Conservation (phyloP, 2,113 vertebrate genomes). For the Mobula birostris region DNA sequence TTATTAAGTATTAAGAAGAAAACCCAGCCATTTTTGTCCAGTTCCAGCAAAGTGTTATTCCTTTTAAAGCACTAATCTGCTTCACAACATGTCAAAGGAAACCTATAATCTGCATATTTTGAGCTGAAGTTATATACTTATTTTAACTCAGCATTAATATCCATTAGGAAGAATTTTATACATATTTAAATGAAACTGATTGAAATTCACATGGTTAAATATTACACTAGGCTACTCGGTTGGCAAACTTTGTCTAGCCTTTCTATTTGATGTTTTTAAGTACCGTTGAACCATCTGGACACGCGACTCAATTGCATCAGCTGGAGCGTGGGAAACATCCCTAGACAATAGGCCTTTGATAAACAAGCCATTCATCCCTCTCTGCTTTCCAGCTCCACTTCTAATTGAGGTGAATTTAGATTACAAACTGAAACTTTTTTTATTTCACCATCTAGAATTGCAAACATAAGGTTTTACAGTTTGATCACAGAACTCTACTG, state of each 20-base stretch:
- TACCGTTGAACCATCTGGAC: slow-evolving; percentile 44
- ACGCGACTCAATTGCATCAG: slow-evolving; percentile 40
- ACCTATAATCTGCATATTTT: not conserved
- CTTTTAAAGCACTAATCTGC: not conserved
- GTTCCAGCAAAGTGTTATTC: not conserved
- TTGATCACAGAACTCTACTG: not conserved
- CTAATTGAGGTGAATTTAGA: slow-evolving; percentile 39
- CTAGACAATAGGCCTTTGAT: slow-evolving; percentile 39
- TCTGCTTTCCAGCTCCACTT: slow-evolving; percentile 16
- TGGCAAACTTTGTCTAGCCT: slow-evolving; percentile 17
- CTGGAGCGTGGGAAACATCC: slow-evolving; percentile 43
- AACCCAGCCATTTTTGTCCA: not conserved
- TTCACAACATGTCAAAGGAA: slow-evolving; percentile 5
- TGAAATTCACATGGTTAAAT: slow-evolving; percentile 21
- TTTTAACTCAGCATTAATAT: not conserved
- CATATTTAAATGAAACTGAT: not conserved
- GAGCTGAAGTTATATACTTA: not conserved
- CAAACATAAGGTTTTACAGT: not conserved
- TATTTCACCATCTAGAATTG: slow-evolving; percentile 34
- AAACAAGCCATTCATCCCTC: slow-evolving; percentile 35
- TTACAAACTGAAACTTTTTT: not conserved
- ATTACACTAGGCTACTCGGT: not conserved
- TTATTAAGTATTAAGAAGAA: not conserved
- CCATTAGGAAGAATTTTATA: not conserved
- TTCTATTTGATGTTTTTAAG: slow-evolving; percentile 16